Percentiles rank a stretch among this genome's conserved stretches.
Conservation (phyloP, 2,113 vertebrate species). For the Sciurus niger region DNA sequence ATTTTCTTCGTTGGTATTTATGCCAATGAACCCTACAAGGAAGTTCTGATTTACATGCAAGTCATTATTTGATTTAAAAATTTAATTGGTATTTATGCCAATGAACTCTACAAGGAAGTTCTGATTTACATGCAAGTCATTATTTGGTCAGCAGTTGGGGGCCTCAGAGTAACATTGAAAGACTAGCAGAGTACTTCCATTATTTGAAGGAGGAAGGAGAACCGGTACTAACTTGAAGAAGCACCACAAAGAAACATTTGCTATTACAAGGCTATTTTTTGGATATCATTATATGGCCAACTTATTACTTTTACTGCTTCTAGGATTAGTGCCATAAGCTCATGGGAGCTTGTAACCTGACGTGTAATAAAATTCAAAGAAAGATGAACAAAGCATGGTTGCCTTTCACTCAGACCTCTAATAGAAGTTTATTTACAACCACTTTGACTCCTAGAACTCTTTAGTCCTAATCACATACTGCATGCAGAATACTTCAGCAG, state of each 20-base stretch:
- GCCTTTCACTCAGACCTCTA: neutral
- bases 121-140: neutral
- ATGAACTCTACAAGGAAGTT: neutral
- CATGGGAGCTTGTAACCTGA: slow-evolving; percentile 27
- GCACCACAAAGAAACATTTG: neutral
- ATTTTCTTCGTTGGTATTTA: slow-evolving; percentile 26
- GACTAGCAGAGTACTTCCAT: neutral
- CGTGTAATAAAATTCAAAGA: slow-evolving; percentile 4
- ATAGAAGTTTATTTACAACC: slow-evolving; percentile 50
- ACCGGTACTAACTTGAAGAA: neutral
- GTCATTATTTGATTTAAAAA: too few relatives aligned
- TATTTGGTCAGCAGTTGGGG: neutral
- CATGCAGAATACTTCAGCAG: slow-evolving; percentile 11
- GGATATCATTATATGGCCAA: neutral
- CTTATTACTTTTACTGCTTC: slow-evolving; percentile 17
- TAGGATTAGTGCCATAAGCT: slow-evolving; percentile 4
- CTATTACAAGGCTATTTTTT: slow-evolving; percentile 33
- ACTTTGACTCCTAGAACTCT: slow-evolving; percentile 9
- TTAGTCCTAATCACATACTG: slow-evolving; percentile 24
- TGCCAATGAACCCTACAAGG: neutral
- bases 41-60: neutral
- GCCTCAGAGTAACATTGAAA: slow-evolving; percentile 24
- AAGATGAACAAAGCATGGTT: slow-evolving; percentile 21
- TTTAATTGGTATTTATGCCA: neutral
- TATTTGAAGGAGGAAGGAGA: slow-evolving; percentile 23